A percentile compares a stretch with the other conserved stretches of the same genome.
phyloP scores from a whole-genome alignment of 2,113 vertebrate species.

The Hipposideros armiger region DNA sequence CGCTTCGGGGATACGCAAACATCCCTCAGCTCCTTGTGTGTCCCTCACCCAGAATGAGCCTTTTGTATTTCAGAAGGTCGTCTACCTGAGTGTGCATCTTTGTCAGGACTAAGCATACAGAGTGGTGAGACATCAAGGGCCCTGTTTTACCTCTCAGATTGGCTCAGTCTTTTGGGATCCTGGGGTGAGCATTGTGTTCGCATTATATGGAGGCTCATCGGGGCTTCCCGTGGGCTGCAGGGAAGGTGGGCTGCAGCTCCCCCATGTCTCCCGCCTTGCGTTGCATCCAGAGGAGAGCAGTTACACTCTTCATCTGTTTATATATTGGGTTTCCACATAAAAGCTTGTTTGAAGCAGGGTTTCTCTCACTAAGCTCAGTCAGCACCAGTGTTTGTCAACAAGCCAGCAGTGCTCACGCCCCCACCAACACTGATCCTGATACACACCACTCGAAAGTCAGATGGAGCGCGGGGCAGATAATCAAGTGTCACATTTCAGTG shows the following conservation, averaged over 20 bases:
- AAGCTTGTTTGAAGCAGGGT: background rate
- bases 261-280: fast-evolving
- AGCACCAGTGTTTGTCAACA: background rate
- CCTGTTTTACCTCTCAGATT: background rate
- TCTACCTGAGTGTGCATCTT: background rate
- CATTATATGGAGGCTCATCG: fast-evolving
- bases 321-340: background rate
- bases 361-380: background rate
- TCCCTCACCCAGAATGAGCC: background rate
- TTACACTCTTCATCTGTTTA: background rate
- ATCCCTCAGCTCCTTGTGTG: background rate
- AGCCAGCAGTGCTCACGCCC: fast-evolving
- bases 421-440: background rate
- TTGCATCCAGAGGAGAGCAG: background rate
- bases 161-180: background rate
- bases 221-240: background rate
- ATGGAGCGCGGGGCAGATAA: background rate
- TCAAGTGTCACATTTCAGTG: background rate
- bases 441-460: background rate
- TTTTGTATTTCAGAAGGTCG: background rate
- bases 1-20: background rate
- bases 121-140: background rate
- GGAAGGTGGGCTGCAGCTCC: background rate
- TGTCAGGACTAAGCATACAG: background rate
- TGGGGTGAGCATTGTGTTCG: background rate